These are phyloP conservation scores for Oceanodroma tethys DNA, from an alignment of 2,113 vertebrate genomes.

Conservation along the genomic window DNA sequence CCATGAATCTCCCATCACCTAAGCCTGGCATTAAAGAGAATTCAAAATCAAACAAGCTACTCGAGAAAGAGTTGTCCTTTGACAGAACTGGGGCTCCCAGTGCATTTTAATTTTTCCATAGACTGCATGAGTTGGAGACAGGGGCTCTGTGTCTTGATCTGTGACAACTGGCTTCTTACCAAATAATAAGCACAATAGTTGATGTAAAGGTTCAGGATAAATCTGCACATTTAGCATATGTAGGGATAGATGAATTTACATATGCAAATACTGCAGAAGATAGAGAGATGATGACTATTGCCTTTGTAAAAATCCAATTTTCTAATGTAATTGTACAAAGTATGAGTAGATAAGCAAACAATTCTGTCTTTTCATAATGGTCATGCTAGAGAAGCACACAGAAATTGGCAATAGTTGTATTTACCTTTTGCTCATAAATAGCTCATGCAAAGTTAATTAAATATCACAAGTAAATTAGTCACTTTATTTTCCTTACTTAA, in stretches of 20 bases:
- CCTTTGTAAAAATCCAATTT: not conserved
- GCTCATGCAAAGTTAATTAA: not conserved
- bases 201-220: not conserved
- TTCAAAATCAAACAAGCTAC: conserved; percentile 37
- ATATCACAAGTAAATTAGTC: not conserved
- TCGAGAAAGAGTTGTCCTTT: not conserved
- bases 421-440: not conserved
- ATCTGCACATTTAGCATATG: not conserved
- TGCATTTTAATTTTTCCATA: conserved; percentile 11
- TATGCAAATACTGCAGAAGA: not conserved
- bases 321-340: not conserved
- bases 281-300: not conserved
- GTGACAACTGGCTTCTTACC: not conserved
- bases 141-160: not conserved
- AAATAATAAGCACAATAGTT: not conserved
- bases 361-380: not conserved
- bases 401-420: not conserved
- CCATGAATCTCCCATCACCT: not conserved
- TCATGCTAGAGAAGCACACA: not conserved
- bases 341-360: not conserved
- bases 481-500: not conserved
- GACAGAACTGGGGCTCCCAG: conserved; percentile 2
- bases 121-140: not conserved
- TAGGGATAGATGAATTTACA: not conserved
- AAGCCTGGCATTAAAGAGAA: conserved; percentile 43